Base-by-base conservation (phyloP, 2,113 vertebrate species). In the Saccopteryx bilineata region DNA sequence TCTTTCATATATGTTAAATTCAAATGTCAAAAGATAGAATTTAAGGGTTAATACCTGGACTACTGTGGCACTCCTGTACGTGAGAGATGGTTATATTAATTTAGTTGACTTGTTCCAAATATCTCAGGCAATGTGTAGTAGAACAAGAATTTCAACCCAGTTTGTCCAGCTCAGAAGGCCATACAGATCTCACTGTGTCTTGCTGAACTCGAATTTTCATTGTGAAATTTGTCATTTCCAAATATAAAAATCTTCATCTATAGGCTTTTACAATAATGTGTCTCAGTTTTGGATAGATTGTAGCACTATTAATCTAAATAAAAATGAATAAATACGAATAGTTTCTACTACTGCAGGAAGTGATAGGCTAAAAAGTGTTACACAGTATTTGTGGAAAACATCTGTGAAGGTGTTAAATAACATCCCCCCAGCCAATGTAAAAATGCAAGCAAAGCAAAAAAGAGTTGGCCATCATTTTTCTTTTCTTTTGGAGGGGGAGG, bases 1-100 rank as follows among this genome's bases (percentile, higher is more conserved):
- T 92, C 39, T 94, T 71, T 87, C 60, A 75, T 17, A 24, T 31
- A 33, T 65, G 11, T 58, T 46, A 89, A 92, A 71, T 33, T 85
- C 9, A 71, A 72, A 52, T 81, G 12, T 80, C 9, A 88, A 91
- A 85, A 75, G 19, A 78, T 68, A 4, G 10, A 92, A 60, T 76
- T 78, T 31, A 86, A 90, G 18, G 9, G 56, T 56, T 91, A 78
- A 39, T 81, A 72, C 52, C 6, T 71, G 21, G 31, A 56, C 11
- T n/a, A 52, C 26, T 14, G 83, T 79, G 39, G 86, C 21, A 46
- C 58, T 9, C 19, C 46, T 76, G 31, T 9, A 46, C 31, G 23
- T 74, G 52, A 63, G 24, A 93, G 54, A 54, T 76, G 31, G 3
- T 81, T 78, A 46, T 56, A 68, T 46, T 90, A 39, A 28, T 9